Base-by-base conservation (phyloP, 1,140 invertebrate species). In the Reticulitermes speratus region DNA sequence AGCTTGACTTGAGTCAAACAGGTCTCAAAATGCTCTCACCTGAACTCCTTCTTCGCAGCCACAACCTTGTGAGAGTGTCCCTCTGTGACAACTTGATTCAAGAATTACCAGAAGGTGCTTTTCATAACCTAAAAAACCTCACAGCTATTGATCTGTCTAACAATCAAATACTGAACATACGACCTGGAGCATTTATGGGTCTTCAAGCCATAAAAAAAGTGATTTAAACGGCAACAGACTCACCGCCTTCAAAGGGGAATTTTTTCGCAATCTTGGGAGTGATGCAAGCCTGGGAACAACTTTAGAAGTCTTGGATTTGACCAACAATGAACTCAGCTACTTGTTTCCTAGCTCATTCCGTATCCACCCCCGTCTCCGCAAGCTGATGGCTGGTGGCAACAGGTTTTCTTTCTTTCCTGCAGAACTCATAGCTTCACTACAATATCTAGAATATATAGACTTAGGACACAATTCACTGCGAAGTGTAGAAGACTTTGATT, bases 401-500 rank as follows among this genome's bases (percentile, higher is more conserved):
- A 94, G 95, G 89, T 95, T 97, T 87, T 95, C 94, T 86, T 95
- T 96, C 89, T 97, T 97, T 90, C 96, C 96, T 0, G 95, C 95
- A 21, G 96, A 97, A 90, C 92, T 97, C 69, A 94, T 97, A 86
- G 93, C 94, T 87, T 93, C 94, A 84, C 90, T 96, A 83, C 95
- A 96, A 89, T 96, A 94, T 89, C 90, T 98, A 45, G 94, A 96
- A 89, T 90, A 92, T 84, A 90, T 98, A 1, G 94, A 97, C 89
- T 91, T 98, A n/a, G 95, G 95, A 5, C 90, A 92, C 1, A 98
- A 98, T 90, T 92, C 93, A 86, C 90, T 98, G 32, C 95, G 95
- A 89, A 94, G 93, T 30, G 92, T 98, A 14, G 95, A 96, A 86
- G 96, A 97, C 89, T 93, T 96, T 87, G 95, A 97, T 88, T 98